These are phyloP conservation scores for Paracyclopina nana DNA, from an alignment of 1,140 invertebrate species.

Conservation along the genomic window DNA sequence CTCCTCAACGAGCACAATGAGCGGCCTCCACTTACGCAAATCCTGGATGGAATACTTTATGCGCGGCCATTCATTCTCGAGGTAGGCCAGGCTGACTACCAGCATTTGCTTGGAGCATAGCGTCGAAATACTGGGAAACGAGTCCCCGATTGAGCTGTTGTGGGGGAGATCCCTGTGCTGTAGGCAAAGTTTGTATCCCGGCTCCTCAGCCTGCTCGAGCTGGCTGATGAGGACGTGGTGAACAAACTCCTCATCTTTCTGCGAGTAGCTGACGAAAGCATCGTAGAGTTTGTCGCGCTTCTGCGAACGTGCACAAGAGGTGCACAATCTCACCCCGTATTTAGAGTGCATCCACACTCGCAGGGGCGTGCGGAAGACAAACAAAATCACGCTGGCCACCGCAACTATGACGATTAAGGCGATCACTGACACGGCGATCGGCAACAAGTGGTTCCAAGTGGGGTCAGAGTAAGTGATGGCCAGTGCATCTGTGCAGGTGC, in stretches of 20 bases:
- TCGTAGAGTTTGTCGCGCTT: conserved; percentile 68
- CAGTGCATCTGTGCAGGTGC: conserved; percentile 13
- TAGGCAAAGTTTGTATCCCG: conserved; percentile 28
- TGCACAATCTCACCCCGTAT: conserved; percentile 44
- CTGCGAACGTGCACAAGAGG: conserved; percentile 27
- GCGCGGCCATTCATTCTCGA: conserved; percentile 86
- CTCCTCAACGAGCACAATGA: conserved; percentile 65
- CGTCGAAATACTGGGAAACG: conserved; percentile 71
- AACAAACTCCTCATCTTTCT: conserved; percentile 70
- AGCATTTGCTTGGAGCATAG: conserved; percentile 70
- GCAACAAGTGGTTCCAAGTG: conserved; percentile 11
- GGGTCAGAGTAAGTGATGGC: conserved; percentile 48
- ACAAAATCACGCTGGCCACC: conserved; percentile 22
- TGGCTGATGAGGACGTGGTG: conserved; percentile 59
- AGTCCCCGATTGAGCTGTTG: conserved; percentile 60
- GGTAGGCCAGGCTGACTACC: conserved; percentile 73
- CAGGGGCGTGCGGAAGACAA: conserved; percentile 26
- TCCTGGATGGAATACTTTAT: conserved; percentile 79
- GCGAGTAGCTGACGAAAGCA: conserved; percentile 72
- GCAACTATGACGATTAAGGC: conserved; percentile 23
- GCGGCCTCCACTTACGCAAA: conserved; percentile 54
- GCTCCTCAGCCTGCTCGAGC: conserved; percentile 66
- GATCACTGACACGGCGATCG: conserved; percentile 20
- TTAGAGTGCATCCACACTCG: conserved; percentile 24
- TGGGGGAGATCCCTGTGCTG: conserved; percentile 32